phyloP scores from a whole-genome alignment of 2,113 vertebrate species.

The Indicator maculatus region DNA sequence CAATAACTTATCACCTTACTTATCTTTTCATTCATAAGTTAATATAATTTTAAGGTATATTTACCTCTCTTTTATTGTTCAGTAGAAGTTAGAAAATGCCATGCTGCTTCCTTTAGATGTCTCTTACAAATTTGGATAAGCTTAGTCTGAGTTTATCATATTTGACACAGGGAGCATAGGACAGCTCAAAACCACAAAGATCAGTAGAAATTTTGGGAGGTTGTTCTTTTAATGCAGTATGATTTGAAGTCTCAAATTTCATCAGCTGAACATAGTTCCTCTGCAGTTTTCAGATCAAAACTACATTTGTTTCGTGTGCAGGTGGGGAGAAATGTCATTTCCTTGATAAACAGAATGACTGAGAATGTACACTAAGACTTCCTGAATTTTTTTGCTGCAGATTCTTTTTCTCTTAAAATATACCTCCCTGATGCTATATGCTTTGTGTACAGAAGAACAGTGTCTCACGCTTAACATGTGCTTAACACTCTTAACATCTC shows the following conservation, averaged over 20 bases:
- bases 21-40: background rate
- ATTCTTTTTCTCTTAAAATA: background rate
- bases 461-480: background rate
- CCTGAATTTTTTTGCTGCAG: background rate
- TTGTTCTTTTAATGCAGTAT: background rate
- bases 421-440: background rate
- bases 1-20: background rate
- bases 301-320: background rate
- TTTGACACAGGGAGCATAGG: background rate
- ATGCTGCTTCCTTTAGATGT: background rate
- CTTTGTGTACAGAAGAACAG: background rate
- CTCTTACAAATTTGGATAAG: background rate
- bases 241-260: background rate
- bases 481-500: background rate
- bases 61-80: background rate
- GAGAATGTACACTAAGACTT: background rate
- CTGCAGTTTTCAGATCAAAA: background rate
- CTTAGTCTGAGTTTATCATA: background rate
- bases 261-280: background rate
- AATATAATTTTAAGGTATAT: background rate
- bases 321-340: background rate
- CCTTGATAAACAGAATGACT: background rate
- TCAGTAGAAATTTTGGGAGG: background rate
- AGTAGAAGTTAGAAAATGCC: background rate
- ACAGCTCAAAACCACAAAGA: background rate